These are phyloP conservation scores for Heterotilapia buettikoferi DNA, from an alignment of 2,113 vertebrate species.

Conservation along the genomic window DNA sequence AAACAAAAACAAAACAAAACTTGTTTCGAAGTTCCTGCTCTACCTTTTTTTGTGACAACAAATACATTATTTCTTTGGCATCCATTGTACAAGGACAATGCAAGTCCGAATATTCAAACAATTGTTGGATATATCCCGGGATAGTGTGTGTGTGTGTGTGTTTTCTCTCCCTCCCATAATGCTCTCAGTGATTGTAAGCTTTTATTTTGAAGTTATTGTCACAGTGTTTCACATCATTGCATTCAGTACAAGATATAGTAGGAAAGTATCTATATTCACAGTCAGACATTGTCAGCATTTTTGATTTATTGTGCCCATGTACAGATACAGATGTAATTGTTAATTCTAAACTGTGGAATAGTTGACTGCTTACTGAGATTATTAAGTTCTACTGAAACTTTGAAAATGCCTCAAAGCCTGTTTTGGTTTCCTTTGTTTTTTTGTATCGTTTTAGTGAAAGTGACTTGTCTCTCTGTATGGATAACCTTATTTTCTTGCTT, in stretches of 20 bases:
- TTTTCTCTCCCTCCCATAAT: neutral
- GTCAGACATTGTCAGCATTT: neutral
- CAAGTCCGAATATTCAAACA: neutral
- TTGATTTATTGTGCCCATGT: neutral
- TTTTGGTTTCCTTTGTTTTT: neutral
- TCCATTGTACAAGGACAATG: neutral
- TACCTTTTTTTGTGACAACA: neutral
- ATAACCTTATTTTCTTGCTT: neutral
- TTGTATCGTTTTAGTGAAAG: neutral
- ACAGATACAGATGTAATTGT: neutral
- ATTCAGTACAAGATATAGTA: neutral
- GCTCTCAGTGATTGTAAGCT: neutral
- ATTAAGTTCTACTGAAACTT: neutral
- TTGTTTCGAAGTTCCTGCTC: neutral
- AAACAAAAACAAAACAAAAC: neutral
- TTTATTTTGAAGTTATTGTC: neutral
- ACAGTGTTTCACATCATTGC: neutral
- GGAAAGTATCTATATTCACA: neutral
- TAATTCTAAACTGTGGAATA: neutral
- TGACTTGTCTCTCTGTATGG: neutral
- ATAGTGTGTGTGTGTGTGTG: neutral
- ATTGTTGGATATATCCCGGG: neutral
- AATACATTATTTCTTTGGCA: neutral
- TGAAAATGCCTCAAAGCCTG: neutral
- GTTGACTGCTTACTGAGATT: neutral